These are phyloP conservation scores for Scaptodrosophila latifasciaeformis DNA, from an alignment of 2,888 invertebrate genomes.

Conservation along the genomic window DNA sequence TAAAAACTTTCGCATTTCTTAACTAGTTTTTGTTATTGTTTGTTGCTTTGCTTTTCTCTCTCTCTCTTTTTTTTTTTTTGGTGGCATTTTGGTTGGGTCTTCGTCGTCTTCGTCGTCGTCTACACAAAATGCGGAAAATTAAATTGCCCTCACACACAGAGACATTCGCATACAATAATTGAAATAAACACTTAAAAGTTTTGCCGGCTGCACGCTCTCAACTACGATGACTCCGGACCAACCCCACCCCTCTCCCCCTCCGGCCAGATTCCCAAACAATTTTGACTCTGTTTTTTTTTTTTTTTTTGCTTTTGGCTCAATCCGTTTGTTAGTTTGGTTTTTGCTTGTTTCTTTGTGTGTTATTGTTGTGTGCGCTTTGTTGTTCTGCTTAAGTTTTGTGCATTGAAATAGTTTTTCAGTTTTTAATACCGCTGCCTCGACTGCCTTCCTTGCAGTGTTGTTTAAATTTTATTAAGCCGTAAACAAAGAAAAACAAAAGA, in stretches of 20 bases:
- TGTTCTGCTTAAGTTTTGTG: constrained; percentile 14
- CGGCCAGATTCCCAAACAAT: neutral
- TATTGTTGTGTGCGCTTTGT: constrained; percentile 15
- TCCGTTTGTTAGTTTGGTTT: constrained; percentile 8
- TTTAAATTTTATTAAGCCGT: constrained; percentile 58
- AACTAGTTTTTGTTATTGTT: constrained; percentile 69
- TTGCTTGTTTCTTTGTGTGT: constrained; percentile 18
- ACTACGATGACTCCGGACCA: constrained; percentile 25
- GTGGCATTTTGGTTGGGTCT: constrained; percentile 23
- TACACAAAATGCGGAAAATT: constrained; percentile 63
- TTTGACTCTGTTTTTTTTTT: constrained; percentile 3
- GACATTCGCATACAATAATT: constrained; percentile 53
- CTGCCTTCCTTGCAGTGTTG: constrained; percentile 39
- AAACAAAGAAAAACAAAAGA: constrained; percentile 36
- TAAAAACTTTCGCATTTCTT: constrained; percentile 69
- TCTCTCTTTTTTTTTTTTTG: constrained; percentile 27
- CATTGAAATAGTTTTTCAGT: constrained; percentile 47
- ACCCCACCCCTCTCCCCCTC: no score
- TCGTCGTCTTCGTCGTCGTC: constrained; percentile 20
- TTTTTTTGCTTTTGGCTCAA: constrained; percentile 5
- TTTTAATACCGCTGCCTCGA: constrained; percentile 20
- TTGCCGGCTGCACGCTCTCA: constrained; percentile 41
- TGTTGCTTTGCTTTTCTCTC: constrained; percentile 22
- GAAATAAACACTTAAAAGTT: constrained; percentile 68
- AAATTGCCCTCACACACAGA: constrained; percentile 52